These are phyloP conservation scores for Dolichomitus sp. DNA, from an alignment of 2,888 invertebrate genomes.

Conservation along the genomic window DNA sequence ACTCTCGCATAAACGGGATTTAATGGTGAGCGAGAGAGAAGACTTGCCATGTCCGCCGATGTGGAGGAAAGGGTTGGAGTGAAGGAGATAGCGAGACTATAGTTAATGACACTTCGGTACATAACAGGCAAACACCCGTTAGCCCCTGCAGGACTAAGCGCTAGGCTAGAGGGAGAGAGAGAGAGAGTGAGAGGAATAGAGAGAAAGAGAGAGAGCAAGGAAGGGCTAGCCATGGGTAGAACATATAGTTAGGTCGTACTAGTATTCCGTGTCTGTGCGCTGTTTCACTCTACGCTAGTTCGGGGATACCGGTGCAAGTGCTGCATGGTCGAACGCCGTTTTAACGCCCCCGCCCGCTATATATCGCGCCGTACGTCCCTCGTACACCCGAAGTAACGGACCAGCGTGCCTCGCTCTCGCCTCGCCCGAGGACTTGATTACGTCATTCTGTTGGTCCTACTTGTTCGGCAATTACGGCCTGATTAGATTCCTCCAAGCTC, in stretches of 20 bases:
- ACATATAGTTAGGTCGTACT: slow-evolving; percentile 17
- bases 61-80: slow-evolving; percentile 36
- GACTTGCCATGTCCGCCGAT: slow-evolving; percentile 8
- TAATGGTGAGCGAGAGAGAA: slow-evolving; percentile 63
- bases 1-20: slow-evolving; percentile 68
- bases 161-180: slow-evolving; percentile 11
- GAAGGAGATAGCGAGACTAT: slow-evolving; percentile 47
- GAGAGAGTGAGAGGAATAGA: neutral
- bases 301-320: slow-evolving; percentile 30
- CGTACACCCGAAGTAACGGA: slow-evolving; percentile 21
- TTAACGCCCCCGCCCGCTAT: slow-evolving; percentile 30
- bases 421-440: slow-evolving; percentile 66
- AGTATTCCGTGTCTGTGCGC: slow-evolving; percentile 22
- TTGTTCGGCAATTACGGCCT: slow-evolving; percentile 68
- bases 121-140: slow-evolving; percentile 57
- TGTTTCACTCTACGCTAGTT: slow-evolving; percentile 13
- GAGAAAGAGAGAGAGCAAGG: neutral
- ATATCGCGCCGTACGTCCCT: slow-evolving; percentile 15
- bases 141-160: slow-evolving; percentile 32
- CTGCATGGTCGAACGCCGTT: slow-evolving; percentile 48
- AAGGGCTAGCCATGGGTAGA: neutral
- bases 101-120: slow-evolving; percentile 64
- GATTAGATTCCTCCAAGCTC: slow-evolving; percentile 67
- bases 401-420: slow-evolving; percentile 40
- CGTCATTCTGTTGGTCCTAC: slow-evolving; percentile 68